Evolutionary conservation across 2,113 vertebrate species (phyloP), one percentile per base, ranked within the genome.

Genomic region (Salminus brasiliensis): DNA sequence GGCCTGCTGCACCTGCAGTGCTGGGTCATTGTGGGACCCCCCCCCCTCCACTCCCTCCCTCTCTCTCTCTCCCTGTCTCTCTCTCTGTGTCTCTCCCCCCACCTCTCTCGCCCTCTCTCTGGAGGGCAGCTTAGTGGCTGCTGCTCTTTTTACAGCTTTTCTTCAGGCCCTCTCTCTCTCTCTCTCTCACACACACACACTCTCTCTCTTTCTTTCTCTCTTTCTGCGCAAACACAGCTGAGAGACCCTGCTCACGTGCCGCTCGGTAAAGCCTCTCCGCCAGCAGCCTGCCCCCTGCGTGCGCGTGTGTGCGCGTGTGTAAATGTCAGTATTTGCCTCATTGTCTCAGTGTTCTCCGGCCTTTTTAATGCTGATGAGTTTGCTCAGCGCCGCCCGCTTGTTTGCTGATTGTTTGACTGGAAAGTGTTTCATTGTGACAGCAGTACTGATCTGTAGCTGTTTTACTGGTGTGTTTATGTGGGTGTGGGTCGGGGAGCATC

Each of bases 171-270:
- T 57, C 83, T 85, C 83, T 81, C 77, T 72, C 72, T 75, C 81
- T 39, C 85, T 53, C 90, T 41, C 7, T n/a, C n/a, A n/a, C n/a
- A n/a, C n/a, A n/a, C n/a, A n/a, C n/a, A n/a, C n/a, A n/a, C n/a
- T 6, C 6, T 41, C 39, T 41, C 39, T 41, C 39, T 41, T 6
- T 45, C 12, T 45, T 2, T 45, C 43, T 45, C 43, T 45, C 43
- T 45, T 13, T 45, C 18, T 90, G 88, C 84, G 89, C 92, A 94
- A 94, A 94, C 93, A 93, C 93, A 94, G 93, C 92, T 94, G 93
- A 94, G 90, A 89, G 90, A 92, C 91, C 88, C 36, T 49, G 88
- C 91, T 94, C 93, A 88, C 93, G 92, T 94, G 93, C 91, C 85
- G 66, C 85, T 86, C 89, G 68, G 23, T 86, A 84, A 91, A 91